Evolutionary conservation across 2,888 invertebrate species (phyloP).

Genomic region (Pinctada fucata): DNA sequence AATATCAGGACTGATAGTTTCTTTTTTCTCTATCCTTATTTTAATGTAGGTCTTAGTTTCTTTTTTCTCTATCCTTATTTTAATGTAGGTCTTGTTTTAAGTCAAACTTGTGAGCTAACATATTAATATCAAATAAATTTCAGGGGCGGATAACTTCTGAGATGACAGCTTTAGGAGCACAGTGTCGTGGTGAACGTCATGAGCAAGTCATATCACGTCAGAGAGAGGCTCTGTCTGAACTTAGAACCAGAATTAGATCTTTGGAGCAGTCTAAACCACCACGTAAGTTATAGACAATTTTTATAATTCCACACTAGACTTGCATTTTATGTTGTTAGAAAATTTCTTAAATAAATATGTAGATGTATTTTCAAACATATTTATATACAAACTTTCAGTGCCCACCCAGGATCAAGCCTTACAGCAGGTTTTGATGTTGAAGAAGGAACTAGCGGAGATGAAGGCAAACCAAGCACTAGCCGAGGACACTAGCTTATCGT

Average conservation of each 20-base stretch:
- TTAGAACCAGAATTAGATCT: constrained; percentile 70
- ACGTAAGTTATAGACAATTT: constrained; percentile 55
- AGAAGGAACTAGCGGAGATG: constrained; percentile 76
- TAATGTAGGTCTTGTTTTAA: too few species aligned
- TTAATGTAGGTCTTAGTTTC: too few species aligned
- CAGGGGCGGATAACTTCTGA: constrained; percentile 74
- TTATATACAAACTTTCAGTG: constrained; percentile 52
- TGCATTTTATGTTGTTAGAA: too few species aligned
- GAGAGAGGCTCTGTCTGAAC: constrained; percentile 75
- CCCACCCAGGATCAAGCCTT: constrained; percentile 75
- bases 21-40: too few species aligned
- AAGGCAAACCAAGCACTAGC: constrained; percentile 70
- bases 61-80: too few species aligned
- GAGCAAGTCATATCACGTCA: constrained; percentile 75
- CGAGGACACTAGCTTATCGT: constrained; percentile 61
- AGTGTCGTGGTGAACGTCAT: constrained; percentile 76
- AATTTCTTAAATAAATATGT: too few species aligned
- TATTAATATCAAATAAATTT: too few species aligned
- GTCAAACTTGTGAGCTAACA: too few species aligned
- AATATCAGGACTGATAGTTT: too few species aligned
- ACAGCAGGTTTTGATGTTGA: constrained; percentile 75
- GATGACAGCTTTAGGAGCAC: constrained; percentile 74
- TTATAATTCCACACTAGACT: too few species aligned
- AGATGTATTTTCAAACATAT: too few species aligned
- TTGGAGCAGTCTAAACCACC: constrained; percentile 71